Evolutionary conservation across 2,888 invertebrate genomes (phyloP), one percentile per base, ranked within the genome.

Genomic region (Operophtera brumata): DNA sequence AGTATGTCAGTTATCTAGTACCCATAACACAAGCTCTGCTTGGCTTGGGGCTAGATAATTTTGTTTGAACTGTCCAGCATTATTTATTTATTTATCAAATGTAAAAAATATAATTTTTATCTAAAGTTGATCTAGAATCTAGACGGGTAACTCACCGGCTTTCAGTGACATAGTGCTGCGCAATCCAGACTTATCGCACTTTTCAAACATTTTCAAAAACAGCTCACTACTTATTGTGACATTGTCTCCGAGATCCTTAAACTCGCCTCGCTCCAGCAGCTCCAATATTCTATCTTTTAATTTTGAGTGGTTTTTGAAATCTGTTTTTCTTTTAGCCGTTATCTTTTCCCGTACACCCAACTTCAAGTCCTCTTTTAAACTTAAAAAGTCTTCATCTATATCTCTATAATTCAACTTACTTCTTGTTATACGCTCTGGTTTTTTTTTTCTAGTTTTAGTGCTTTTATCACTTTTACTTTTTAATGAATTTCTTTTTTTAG

Each of bases 141-240:
- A 20, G 20, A 20, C 20, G 20, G 20, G 2, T 20, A n/a, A 34
- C 37, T 28, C 6, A 57, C 56, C 52, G 32, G 40, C 48, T 36
- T 45, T 52, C n/a, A 48, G 36, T 10, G 36, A 2, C 36, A 57
- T 32, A 6, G 36, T 36, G 25, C 44, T 43, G 8, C 41, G 40
- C 8, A 48, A 7, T 0, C 40, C 32, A 0, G 44, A n/a, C 11
- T 48, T 52, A 6, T 41, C 39, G 26, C 44, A 48, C 9, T 48
- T 57, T 1, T 57, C 48, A 41, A 45, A 57, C 48, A 57, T 57
- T 2, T 57, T 41, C 13, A 45, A 12, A 20, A 57, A 57, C 8
- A 52, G 5, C 0, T 57, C 52, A 2, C 48, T 30, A 5, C 43
- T 41, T 12, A 57, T 52, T 0, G 30, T 45, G 0, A 52, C 34